Conservation (phyloP, 2,888 invertebrate species). For the Calliphora vomitoria region DNA sequence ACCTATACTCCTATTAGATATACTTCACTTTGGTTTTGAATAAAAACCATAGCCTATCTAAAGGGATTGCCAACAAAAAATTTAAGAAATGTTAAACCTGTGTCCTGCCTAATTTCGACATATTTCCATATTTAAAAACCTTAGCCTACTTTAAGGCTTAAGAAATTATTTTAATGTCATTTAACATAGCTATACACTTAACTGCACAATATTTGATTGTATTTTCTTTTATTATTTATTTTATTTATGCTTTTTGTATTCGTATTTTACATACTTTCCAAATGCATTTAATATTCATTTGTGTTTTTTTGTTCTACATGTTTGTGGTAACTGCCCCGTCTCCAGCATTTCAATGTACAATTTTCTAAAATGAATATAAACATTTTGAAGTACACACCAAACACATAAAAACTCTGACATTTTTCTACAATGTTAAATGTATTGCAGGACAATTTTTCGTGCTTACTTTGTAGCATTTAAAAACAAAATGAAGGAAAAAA, state of each 20-base stretch:
- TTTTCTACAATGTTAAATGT: conserved; percentile 5
- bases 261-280: neutral
- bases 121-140: neutral
- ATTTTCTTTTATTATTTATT: conserved; percentile 23
- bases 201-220: neutral
- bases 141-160: conserved; percentile 3
- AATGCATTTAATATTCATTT: conserved; percentile 22
- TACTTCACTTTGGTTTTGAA: no score
- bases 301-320: neutral
- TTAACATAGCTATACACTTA: neutral
- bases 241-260: neutral
- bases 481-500: conserved; percentile 17
- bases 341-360: neutral
- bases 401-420: conserved; percentile 12
- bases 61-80: neutral
- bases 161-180: neutral
- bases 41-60: neutral
- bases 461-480: conserved; percentile 9
- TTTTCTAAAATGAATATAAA: neutral
- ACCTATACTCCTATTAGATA: no score
- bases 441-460: conserved; percentile 18
- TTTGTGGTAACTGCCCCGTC: neutral
- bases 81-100: neutral
- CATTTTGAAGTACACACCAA: conserved; percentile 4
- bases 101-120: neutral